These are phyloP conservation scores for Lasioglossum pauxillum DNA, from an alignment of 2,888 invertebrate genomes.

Conservation along the genomic window DNA sequence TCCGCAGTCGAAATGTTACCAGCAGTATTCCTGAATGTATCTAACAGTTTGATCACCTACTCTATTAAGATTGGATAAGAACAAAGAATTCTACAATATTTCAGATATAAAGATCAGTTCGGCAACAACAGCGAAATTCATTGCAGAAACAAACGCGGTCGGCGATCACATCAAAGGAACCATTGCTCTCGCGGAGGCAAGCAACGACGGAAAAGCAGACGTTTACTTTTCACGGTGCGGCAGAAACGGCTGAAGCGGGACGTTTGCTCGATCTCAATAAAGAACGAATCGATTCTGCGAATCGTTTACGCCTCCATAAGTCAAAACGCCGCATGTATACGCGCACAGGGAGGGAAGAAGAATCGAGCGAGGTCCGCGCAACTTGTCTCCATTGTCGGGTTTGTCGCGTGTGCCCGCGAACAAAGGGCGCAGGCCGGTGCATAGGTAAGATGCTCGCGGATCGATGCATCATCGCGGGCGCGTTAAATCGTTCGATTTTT, in stretches of 20 bases:
- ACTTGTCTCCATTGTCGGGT: slow-evolving; percentile 29
- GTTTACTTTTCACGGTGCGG: background rate
- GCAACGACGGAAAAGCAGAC: background rate
- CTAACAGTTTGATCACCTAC: too few relatives aligned
- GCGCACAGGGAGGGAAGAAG: slow-evolving; percentile 7
- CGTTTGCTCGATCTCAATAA: background rate
- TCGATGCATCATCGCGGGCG: slow-evolving; percentile 52
- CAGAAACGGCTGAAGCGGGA: background rate
- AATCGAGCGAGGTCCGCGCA: background rate
- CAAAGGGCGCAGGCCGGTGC: background rate
- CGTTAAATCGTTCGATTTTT: slow-evolving; percentile 51
- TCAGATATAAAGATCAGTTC: background rate
- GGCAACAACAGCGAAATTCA: background rate
- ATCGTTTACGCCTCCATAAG: slow-evolving; percentile 5
- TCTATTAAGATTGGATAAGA: too few relatives aligned
- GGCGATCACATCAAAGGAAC: background rate
- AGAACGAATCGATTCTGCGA: slow-evolving; percentile 5
- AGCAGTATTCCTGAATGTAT: too few relatives aligned
- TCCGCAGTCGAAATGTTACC: too few relatives aligned
- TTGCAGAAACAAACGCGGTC: background rate
- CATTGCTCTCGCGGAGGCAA: background rate
- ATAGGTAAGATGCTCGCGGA: slow-evolving; percentile 5
- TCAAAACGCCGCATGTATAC: background rate
- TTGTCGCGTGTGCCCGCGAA: background rate
- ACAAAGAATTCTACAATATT: too few relatives aligned